Evolutionary conservation across 2,113 vertebrate species (phyloP).

Genomic region (Microcebus murinus): DNA sequence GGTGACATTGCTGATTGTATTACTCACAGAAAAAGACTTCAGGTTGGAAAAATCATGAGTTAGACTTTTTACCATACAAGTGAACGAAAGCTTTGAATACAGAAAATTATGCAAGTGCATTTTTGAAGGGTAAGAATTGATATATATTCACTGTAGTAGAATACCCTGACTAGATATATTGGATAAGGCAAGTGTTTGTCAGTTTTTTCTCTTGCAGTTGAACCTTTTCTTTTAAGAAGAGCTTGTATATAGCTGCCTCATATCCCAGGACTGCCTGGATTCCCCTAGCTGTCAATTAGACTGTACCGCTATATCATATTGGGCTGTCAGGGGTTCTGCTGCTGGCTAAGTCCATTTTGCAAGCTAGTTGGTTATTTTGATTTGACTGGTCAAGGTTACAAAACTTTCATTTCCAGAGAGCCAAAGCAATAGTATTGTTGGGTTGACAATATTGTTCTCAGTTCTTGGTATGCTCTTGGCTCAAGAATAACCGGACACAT

Average conservation of each 20-base stretch:
- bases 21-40: not conserved
- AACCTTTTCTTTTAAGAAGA: not conserved
- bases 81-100: not conserved
- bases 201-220: not conserved
- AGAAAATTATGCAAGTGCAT: not conserved
- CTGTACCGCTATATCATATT: not conserved
- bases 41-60: not conserved
- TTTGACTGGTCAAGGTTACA: constrained; percentile 8
- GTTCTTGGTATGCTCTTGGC: no score
- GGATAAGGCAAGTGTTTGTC: not conserved
- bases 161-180: not conserved
- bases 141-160: not conserved
- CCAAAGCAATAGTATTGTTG: not conserved
- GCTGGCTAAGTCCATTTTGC: not conserved
- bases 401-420: not conserved
- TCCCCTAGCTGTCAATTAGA: not conserved
- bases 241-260: not conserved
- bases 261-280: not conserved
- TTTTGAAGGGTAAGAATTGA: not conserved
- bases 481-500: no score
- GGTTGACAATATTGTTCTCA: no score
- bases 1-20: not conserved
- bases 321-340: not conserved
- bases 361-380: not conserved
- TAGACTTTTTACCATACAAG: not conserved